phyloP scores from a whole-genome alignment of 2,113 vertebrate genomes.

The Elgaria multicarinata region DNA sequence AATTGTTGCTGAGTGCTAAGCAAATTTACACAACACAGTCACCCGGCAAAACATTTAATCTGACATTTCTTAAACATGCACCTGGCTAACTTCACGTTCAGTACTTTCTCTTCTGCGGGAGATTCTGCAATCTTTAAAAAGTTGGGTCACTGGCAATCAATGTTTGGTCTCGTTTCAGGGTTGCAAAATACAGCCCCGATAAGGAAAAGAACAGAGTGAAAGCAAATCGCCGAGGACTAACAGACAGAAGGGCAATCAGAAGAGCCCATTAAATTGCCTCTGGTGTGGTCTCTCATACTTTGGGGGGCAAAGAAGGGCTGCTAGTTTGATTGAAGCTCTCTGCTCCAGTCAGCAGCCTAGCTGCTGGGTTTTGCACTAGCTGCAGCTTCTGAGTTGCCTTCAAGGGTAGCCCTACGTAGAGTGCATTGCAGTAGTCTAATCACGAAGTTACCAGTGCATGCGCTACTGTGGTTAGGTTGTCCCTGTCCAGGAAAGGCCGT shows the following conservation, averaged over 20 bases:
- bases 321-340: too few relatives aligned
- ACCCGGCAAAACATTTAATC: not conserved
- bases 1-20: conserved; percentile 36
- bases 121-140: not conserved
- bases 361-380: too few relatives aligned
- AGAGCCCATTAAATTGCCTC: not conserved
- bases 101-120: not conserved
- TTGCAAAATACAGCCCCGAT: accelerated
- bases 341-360: too few relatives aligned
- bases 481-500: too few relatives aligned
- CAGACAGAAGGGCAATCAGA: accelerated
- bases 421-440: too few relatives aligned
- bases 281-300: too few relatives aligned
- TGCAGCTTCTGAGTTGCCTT: too few relatives aligned
- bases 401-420: too few relatives aligned
- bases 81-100: not conserved
- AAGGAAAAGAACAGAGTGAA: conserved; percentile 4
- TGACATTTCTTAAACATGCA: not conserved
- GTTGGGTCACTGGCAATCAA: not conserved
- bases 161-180: conserved; percentile 37
- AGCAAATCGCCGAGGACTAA: not conserved
- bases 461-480: too few relatives aligned
- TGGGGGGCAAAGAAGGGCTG: too few relatives aligned
- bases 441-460: too few relatives aligned
- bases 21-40: not conserved